These are phyloP conservation scores for Gymnobelideus leadbeateri DNA, from an alignment of 2,113 vertebrate species.

Conservation along the genomic window DNA sequence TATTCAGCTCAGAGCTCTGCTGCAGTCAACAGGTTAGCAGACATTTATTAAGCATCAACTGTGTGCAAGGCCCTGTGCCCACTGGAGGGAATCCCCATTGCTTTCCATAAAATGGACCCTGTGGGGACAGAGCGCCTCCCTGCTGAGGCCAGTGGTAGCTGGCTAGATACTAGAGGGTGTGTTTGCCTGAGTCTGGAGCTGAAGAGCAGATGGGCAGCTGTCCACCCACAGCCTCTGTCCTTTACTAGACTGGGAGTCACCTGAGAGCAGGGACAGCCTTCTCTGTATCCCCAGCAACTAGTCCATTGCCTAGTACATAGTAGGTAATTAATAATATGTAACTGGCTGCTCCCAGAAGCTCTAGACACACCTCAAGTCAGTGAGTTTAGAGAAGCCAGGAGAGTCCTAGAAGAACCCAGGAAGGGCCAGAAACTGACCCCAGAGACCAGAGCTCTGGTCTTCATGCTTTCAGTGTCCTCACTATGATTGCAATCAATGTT, in stretches of 20 bases:
- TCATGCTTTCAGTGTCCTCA: background rate
- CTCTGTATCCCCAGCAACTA: background rate
- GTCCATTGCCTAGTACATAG: background rate
- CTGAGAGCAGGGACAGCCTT: background rate
- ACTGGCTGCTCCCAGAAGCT: background rate
- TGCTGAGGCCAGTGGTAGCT: background rate
- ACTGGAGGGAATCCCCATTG: background rate
- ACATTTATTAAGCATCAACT: background rate
- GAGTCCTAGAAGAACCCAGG: background rate
- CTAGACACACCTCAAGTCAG: background rate
- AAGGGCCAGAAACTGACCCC: background rate
- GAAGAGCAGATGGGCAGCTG: background rate
- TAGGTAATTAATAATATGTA: background rate
- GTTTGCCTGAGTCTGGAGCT: background rate
- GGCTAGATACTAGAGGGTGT: no score
- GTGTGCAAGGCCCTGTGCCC: background rate
- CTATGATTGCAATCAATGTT: rapidly evolving
- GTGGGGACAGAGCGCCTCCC: background rate
- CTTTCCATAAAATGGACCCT: background rate
- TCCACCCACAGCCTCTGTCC: background rate
- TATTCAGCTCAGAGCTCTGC: background rate
- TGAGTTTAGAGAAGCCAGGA: background rate
- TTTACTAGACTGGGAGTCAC: no score
- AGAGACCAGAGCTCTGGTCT: background rate
- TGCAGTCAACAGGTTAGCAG: background rate